Conservation (phyloP, 2,797 vertebrate species). For the Adrianichthys oophorus region DNA sequence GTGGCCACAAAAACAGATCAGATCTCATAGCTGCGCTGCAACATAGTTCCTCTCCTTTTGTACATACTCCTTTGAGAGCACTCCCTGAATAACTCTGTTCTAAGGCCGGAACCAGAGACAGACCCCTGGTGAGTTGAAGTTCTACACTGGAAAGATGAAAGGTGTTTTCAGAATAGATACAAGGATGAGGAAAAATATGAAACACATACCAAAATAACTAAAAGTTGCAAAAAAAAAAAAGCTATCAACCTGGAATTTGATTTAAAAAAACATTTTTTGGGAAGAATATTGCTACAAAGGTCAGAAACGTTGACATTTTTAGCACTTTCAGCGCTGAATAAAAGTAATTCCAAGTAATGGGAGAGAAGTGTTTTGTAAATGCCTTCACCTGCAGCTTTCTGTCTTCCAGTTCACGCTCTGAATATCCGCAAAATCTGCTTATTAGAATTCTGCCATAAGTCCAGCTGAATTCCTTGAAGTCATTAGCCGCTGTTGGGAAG, state of each 20-base stretch:
- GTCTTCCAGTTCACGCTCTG: slow-evolving; percentile 21
- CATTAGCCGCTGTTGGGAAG: slow-evolving; percentile 67
- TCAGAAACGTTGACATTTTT: slow-evolving; percentile 51
- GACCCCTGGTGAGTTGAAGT: slow-evolving; percentile 44
- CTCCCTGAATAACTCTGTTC: slow-evolving; percentile 31
- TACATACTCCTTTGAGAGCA: slow-evolving; percentile 36
- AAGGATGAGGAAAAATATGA: slow-evolving; percentile 21
- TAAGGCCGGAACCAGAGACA: slow-evolving; percentile 39
- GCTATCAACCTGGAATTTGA: too few species aligned
- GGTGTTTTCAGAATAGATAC: slow-evolving; percentile 39
- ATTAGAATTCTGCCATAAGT: slow-evolving; percentile 68
- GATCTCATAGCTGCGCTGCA: slow-evolving; percentile 41
- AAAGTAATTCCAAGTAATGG: slow-evolving; percentile 55
- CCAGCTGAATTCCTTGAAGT: slow-evolving; percentile 66
- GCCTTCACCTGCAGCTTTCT: slow-evolving; percentile 42
- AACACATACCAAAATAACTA: not conserved
- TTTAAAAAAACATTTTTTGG: too few species aligned
- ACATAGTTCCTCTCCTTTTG: slow-evolving; percentile 48
- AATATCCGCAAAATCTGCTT: slow-evolving; percentile 65
- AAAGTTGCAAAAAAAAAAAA: not conserved
- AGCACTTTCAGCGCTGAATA: slow-evolving; percentile 40
- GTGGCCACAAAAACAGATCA: slow-evolving; percentile 47
- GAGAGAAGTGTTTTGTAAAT: slow-evolving; percentile 58
- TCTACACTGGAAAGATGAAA: slow-evolving; percentile 42
- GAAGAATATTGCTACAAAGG: slow-evolving; percentile 28